Evolutionary conservation across 2,888 invertebrate species (phyloP), one percentile per base, ranked within the genome.

Genomic region (Oscheius sp.): DNA sequence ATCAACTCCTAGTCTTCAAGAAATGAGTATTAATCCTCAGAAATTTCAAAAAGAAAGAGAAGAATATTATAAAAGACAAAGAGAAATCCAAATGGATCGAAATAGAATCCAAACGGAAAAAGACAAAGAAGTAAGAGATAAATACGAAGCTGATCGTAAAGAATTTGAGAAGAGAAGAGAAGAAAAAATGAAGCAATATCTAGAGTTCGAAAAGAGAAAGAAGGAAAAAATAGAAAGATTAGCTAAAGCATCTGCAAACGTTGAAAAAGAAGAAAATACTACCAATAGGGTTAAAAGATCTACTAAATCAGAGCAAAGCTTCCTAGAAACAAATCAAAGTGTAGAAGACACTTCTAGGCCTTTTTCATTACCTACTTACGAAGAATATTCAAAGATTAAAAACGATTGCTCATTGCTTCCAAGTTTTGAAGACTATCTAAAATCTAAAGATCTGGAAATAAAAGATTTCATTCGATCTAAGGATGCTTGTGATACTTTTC

Each of bases 311-410:
- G n/a, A n/a, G n/a, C n/a, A n/a, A n/a, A n/a, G n/a, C n/a, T n/a
- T n/a, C n/a, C n/a, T n/a, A n/a, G n/a, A n/a, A n/a, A n/a, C n/a
- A n/a, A n/a, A n/a, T n/a, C n/a, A n/a, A n/a, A n/a, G n/a, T n/a
- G n/a, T n/a, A n/a, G n/a, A n/a, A n/a, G n/a, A n/a, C n/a, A n/a
- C n/a, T n/a, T n/a, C n/a, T 38, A 38, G 14, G 24, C 63, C 63
- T 62, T 65, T 65, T 33, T 44, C 65, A 57, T 57, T 65, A 57
- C 65, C 65, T 22, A 65, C 65, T 65, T 65, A 65, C 57, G 65
- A 63, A 49, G 63, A 63, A 63, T 63, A 63, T 33, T 49, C 50
- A 49, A 63, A 63, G 33, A 63, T 50, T 50, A 63, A 63, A 50
- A 63, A 63, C 30, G 63, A 51, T 63, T 63, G 63, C 50, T 50